Percentiles rank a stretch among this genome's conserved stretches.
Conservation (phyloP, 2,113 vertebrate species). For the Verasper variegatus region DNA sequence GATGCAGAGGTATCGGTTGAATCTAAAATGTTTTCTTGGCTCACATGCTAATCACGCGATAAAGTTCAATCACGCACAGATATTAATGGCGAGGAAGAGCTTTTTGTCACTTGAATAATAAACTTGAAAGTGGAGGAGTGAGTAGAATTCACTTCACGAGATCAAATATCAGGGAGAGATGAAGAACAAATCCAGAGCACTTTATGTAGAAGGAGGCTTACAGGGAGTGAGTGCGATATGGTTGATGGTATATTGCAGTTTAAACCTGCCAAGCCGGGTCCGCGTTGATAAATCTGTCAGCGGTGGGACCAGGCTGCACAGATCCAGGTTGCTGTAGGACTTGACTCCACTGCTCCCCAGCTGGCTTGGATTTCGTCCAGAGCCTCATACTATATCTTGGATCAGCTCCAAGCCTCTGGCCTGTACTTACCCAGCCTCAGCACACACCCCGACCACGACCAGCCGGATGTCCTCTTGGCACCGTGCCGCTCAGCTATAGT, state of each 20-base stretch:
- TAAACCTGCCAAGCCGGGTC: slow-evolving; percentile 38
- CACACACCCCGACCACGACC: slow-evolving; percentile 40
- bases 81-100: slow-evolving; percentile 8
- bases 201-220: background rate
- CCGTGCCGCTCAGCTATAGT: slow-evolving; percentile 42
- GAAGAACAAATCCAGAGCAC: background rate
- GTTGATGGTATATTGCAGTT: slow-evolving; percentile 57
- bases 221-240: slow-evolving; percentile 37
- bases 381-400: slow-evolving; percentile 77
- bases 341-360: slow-evolving; percentile 75
- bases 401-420: slow-evolving; percentile 64
- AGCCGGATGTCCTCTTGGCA: slow-evolving; percentile 72
- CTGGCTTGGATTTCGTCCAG: slow-evolving; percentile 80
- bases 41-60: background rate
- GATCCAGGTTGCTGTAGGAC: slow-evolving; percentile 73
- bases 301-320: slow-evolving; percentile 39
- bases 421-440: slow-evolving; percentile 51
- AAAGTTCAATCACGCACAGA: slow-evolving; percentile 44
- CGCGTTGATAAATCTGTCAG: slow-evolving; percentile 80
- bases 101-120: slow-evolving; percentile 19
- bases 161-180: slow-evolving; percentile 9
- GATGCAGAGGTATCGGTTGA: slow-evolving; percentile 39
- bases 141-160: background rate
- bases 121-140: background rate
- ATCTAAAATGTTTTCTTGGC: slow-evolving; percentile 13